Evolutionary conservation across 1,140 invertebrate species (phyloP), one percentile per base, ranked within the genome.

Genomic region (Papilio helenus): DNA sequence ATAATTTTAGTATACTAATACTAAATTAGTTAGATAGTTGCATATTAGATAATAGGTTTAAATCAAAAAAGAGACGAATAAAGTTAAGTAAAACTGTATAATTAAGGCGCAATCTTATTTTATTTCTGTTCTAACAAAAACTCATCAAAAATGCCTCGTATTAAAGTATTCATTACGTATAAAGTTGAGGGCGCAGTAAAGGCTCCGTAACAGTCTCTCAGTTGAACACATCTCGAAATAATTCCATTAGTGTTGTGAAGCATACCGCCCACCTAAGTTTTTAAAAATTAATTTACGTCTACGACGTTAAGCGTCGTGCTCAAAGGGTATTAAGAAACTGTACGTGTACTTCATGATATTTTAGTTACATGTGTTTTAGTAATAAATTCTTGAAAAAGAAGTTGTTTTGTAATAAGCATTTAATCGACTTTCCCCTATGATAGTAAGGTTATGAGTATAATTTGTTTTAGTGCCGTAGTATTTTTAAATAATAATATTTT

Each of bases 211-310:
- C 61, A 34, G 26, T 68, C 12, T 34, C 61, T 68, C 61, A 68
- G 61, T 68, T 68, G 14, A 68, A 68, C 61, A 68, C 26, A 68
- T 68, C 61, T 68, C 61, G 61, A 68, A 68, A 68, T 68, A 68
- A 68, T 68, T 68, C 26, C 61, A 68, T 68, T 68, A 34, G 26
- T 29, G 61, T 68, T 74, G 8, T 74, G 39, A 72, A 39, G 71
- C 34, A 34, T 42, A 72, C 10, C n/a, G 12, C 34, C 39, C 16
- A 72, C 72, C 3, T 74, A 74, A 46, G 42, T 74, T 74, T 74
- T 74, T 49, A 74, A 74, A 74, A 74, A 74, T 74, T 46, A 46
- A 74, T 74, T 74, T 74, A 74, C 23, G 44, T 23, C 39, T 44
- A 26, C n/a, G 3, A 74, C 44, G 49, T 16, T 49, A 39, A 74